Base-by-base conservation (phyloP, 2,888 invertebrate species). In the Stegana nigrithorax region DNA sequence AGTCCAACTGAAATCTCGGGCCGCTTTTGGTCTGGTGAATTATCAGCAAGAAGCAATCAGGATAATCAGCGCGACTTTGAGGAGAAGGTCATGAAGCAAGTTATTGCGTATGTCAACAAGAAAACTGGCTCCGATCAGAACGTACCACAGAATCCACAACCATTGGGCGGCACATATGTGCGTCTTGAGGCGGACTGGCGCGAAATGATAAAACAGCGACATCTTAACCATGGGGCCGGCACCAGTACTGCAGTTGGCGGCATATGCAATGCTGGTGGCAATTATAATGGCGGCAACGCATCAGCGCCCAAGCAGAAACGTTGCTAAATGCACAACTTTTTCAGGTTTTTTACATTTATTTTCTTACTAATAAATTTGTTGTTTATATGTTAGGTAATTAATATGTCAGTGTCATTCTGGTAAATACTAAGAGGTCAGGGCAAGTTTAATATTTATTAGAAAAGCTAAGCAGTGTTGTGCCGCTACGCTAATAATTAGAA, bases 51-150 rank as follows among this genome's bases (percentile, higher is more conserved):
- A 70, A 93, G 92, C 78, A 95, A 95, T 86, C 95, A 95, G 83
- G 95, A 95, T 83, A 91, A 93, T 75, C 95, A 95, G 84, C 87
- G 95, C 4, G 91, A 94, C 64, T 91, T 90, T 80, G 95, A 95
- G 84, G 95, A 95, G 86, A 89, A 89, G 68, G 89, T 91, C 0
- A 89, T 92, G 70, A 87, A 90, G 57, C 84, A 86, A 60, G 84
- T 86, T n/a, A 69, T 81, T 36, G 69, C 76, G 21, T 76, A 83
- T 69, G 84, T 85, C 21, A 75, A 76, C 32, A 85, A 85, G 50
- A 85, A 84, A 66, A 84, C 81, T 0, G 84, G 81, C 10, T 73
- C 74, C 14, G 85, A 86, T 50, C 73, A 72, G n/a, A 73, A 67
- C 55, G 50, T 78, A 8, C 66, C 69, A 4, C 72, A 78, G 59